Base-by-base conservation (phyloP, 2,888 invertebrate species). In the Epicampocera succincta region DNA sequence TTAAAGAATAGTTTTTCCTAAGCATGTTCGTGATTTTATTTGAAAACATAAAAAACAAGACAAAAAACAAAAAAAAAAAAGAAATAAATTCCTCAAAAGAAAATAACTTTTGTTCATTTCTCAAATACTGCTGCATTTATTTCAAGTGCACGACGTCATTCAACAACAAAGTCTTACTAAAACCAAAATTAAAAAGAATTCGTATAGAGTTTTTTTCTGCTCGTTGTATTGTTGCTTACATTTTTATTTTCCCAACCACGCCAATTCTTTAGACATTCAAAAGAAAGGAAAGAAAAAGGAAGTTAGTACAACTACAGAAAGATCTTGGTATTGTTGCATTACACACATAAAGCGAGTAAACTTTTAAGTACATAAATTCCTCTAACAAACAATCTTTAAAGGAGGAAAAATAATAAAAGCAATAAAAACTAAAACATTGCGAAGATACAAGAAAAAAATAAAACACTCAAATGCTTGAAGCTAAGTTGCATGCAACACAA, bases 291-390 rank as follows among this genome's bases (percentile, higher is more conserved):
- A 63, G 44, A 25, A 65, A 73, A 63, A 68, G 73, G 73, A 81
- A 77, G 61, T 66, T 25, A 52, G 42, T 19, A 74, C 29, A 68
- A 65, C 46, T 60, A 60, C 13, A 61, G 44, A 66, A 6, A 9
- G 66, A 60, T 60, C 48, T 73, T 63, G 58, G 73, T 69, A 58
- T 75, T 77, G 61, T 69, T 69, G 75, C 54, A 25, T 58, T 17
- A 44, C 54, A 56, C n/a, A 60, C 29, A 42, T 11, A 58, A 69
- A 69, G 38, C 54, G 38, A 46, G 38, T 58, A 75, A 80, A 80
- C 60, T 80, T 80, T 80, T 52, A 60, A 80, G 71, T 75, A 52
- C 52, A 71, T 71, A 80, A 75, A 80, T 71, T 80, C 46, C 80
- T 71, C 65, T 46, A 48, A 66, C 65, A 65, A 66, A 69, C 52